Percentiles rank a stretch among this genome's conserved stretches.
Evolutionary conservation across 2,797 vertebrate species (phyloP).

Genomic region (Eulemur albifrons): DNA sequence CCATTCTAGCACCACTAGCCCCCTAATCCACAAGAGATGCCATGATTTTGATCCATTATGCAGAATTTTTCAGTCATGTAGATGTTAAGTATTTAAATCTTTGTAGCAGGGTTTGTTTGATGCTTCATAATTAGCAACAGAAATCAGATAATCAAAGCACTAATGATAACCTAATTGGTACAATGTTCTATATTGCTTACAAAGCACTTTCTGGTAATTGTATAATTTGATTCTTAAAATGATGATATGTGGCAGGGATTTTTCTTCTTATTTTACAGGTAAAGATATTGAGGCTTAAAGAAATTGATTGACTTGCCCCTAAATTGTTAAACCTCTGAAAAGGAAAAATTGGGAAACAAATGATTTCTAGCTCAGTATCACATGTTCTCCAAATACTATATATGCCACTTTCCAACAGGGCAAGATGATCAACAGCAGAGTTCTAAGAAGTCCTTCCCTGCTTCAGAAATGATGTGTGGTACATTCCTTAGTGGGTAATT

Average conservation of each 20-base stretch:
- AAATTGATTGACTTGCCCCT: background rate
- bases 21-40: background rate
- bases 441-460: background rate
- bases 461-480: background rate
- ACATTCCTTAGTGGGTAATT: constrained; percentile 23
- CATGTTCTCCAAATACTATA: background rate
- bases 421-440: background rate
- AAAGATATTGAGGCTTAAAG: background rate
- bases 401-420: background rate
- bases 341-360: background rate
- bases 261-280: background rate
- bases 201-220: constrained; percentile 64
- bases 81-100: constrained; percentile 59
- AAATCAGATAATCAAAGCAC: constrained; percentile 70
- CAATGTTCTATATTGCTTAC: constrained; percentile 71
- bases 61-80: constrained; percentile 50
- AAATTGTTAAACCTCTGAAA: background rate
- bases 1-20: background rate
- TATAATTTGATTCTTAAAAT: constrained; percentile 54
- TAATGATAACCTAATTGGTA: constrained; percentile 63
- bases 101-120: constrained; percentile 60
- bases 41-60: constrained; percentile 9
- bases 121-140: constrained; percentile 62
- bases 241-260: constrained; percentile 3
- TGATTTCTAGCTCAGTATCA: background rate